A percentile compares a stretch with the other conserved stretches of the same genome.
Conservation (phyloP, 2,797 vertebrate genomes). For the Percopsis omiscomaycus region DNA sequence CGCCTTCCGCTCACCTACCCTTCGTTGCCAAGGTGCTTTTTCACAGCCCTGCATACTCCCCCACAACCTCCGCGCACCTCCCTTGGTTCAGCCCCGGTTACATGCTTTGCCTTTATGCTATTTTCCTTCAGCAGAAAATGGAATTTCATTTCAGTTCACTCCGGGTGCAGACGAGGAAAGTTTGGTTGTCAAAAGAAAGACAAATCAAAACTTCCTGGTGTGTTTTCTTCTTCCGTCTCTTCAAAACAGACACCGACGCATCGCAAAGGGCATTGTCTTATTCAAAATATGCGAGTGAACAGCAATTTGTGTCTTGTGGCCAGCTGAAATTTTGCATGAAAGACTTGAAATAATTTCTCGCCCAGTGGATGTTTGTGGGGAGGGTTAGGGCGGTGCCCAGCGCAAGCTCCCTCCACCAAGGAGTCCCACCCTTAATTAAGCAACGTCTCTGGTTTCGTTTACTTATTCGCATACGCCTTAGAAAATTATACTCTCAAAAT, state of each 20-base stretch:
- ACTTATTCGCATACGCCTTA: slow-evolving; percentile 43
- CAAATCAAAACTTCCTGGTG: slow-evolving; percentile 34
- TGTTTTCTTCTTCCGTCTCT: slow-evolving; percentile 12
- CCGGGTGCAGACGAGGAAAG: slow-evolving; percentile 30
- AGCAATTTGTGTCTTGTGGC: slow-evolving; percentile 40
- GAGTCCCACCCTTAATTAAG: slow-evolving; percentile 63
- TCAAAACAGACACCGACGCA: slow-evolving; percentile 20
- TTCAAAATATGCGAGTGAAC: slow-evolving; percentile 48
- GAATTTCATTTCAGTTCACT: slow-evolving; percentile 44
- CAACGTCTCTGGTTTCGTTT: slow-evolving; percentile 29
- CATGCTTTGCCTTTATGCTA: slow-evolving; percentile 25
- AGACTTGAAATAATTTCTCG: slow-evolving; percentile 8
- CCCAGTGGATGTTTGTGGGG: slow-evolving; percentile 18
- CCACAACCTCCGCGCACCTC: slow-evolving; percentile 4
- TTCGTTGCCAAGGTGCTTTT: slow-evolving; percentile 28
- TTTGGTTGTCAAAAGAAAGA: slow-evolving; percentile 28
- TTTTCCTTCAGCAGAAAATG: slow-evolving; percentile 38
- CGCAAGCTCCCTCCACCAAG: slow-evolving; percentile 35
- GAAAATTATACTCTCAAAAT: slow-evolving; percentile 44
- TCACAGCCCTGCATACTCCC: slow-evolving; percentile 15
- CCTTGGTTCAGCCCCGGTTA: slow-evolving; percentile 27
- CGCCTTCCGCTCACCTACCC: slow-evolving; percentile 25
- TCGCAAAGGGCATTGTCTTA: slow-evolving; percentile 22
- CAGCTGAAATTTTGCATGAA: slow-evolving; percentile 18
- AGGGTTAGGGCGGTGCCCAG: slow-evolving; percentile 22